Percentiles rank a stretch among this genome's conserved stretches.
Evolutionary conservation across 2,797 vertebrate species (phyloP).

Genomic region (Gallinago solitaria): DNA sequence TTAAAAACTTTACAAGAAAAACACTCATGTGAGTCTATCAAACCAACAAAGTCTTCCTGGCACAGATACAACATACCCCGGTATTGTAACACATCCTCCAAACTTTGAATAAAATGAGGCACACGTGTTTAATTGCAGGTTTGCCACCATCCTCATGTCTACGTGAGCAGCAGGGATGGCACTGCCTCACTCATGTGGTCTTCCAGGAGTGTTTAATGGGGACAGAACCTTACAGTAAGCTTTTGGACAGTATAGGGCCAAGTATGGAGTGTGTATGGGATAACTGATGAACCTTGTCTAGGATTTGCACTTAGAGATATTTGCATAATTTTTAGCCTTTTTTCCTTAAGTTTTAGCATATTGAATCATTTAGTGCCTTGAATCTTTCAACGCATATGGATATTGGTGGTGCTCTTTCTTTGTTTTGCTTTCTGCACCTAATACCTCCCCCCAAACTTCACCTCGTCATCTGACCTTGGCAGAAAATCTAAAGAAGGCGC

Average conservation of each 20-base stretch:
- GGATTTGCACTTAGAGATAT: not conserved
- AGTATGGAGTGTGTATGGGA: not conserved
- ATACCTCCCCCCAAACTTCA: not conserved
- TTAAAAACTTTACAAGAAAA: not conserved
- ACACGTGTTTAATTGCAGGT: not conserved
- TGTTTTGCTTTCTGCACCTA: not conserved
- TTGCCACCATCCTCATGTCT: not conserved
- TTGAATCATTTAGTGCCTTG: not conserved
- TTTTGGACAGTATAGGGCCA: not conserved
- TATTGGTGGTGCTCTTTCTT: not conserved
- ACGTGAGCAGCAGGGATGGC: not conserved
- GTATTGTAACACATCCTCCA: not conserved
- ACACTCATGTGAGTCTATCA: not conserved
- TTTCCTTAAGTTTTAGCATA: not conserved
- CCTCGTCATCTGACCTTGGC: not conserved
- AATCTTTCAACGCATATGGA: not conserved
- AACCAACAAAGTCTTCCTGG: not conserved
- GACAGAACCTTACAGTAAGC: not conserved
- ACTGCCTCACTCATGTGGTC: fast-evolving
- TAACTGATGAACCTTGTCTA: not conserved
- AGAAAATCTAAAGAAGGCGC: not conserved
- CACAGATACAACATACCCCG: not conserved
- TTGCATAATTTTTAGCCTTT: not conserved
- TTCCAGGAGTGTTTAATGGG: not conserved
- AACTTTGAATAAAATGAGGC: not conserved